phyloP scores from a whole-genome alignment of 2,113 vertebrate genomes.

The Hemichromis elongatus region DNA sequence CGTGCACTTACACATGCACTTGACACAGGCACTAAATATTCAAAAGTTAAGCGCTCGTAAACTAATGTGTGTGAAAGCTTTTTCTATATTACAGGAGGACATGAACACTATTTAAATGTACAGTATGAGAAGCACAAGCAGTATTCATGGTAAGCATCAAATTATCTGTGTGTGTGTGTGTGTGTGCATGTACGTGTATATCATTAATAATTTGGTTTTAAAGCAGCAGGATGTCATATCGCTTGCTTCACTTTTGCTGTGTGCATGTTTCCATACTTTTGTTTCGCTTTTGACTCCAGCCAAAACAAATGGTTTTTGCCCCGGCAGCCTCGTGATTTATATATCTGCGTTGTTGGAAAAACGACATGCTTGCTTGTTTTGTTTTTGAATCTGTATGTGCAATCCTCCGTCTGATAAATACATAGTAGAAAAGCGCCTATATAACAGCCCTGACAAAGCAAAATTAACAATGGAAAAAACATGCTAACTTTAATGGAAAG shows the following conservation, averaged over 20 bases:
- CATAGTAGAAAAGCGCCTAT: not conserved
- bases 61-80: not conserved
- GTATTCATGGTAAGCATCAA: not conserved
- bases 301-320: not conserved
- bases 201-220: not conserved
- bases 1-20: not conserved
- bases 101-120: not conserved
- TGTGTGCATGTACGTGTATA: not conserved
- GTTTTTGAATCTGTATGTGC: not conserved
- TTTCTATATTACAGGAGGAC: not conserved
- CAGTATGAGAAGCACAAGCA: not conserved
- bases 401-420: not conserved
- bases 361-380: not conserved
- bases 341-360: not conserved
- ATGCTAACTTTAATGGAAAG: constrained; percentile 9
- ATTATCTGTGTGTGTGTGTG: not conserved
- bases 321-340: constrained; percentile 4
- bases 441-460: not conserved
- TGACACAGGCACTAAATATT: not conserved
- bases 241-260: not conserved
- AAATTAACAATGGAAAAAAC: not conserved
- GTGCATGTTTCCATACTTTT: not conserved
- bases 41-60: not conserved
- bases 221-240: not conserved
- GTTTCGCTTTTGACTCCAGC: not conserved